phyloP scores from a whole-genome alignment of 1,140 invertebrate species.

The Drosophila kepulauana region DNA sequence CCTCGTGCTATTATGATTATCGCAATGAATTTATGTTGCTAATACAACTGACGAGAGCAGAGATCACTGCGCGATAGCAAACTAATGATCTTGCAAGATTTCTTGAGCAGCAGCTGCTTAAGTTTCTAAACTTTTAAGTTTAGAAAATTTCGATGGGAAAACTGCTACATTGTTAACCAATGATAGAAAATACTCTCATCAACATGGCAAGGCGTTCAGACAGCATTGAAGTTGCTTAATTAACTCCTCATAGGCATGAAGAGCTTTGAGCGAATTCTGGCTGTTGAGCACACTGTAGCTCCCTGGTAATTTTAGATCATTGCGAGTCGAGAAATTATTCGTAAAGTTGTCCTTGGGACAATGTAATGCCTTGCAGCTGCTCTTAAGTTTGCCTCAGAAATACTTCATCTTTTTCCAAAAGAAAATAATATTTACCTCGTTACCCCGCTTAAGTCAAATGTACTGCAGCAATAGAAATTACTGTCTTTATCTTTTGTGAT shows the following conservation, averaged over 20 bases:
- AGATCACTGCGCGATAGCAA: conserved; percentile 36
- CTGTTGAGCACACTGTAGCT: conserved; percentile 21
- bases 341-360: background rate
- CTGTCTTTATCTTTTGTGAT: background rate
- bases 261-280: conserved; percentile 1
- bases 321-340: background rate
- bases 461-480: too few species aligned
- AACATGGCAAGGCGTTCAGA: conserved; percentile 4
- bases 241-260: conserved; percentile 30
- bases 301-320: background rate
- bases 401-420: background rate
- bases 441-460: too few species aligned
- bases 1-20: conserved; percentile 22
- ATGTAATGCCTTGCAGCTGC: conserved; percentile 35
- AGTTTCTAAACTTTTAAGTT: background rate
- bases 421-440: too few species aligned
- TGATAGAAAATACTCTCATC: background rate
- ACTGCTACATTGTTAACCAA: too few species aligned
- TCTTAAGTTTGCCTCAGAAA: conserved; percentile 34
- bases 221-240: conserved; percentile 14
- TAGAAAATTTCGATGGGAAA: too few species aligned
- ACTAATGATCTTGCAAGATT: conserved; percentile 23
- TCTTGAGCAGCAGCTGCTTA: conserved; percentile 24
- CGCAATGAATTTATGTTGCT: conserved; percentile 24
- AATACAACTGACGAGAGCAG: conserved; percentile 29